Conservation (phyloP, 2,888 invertebrate genomes). For the Drosophila antonietae region DNA sequence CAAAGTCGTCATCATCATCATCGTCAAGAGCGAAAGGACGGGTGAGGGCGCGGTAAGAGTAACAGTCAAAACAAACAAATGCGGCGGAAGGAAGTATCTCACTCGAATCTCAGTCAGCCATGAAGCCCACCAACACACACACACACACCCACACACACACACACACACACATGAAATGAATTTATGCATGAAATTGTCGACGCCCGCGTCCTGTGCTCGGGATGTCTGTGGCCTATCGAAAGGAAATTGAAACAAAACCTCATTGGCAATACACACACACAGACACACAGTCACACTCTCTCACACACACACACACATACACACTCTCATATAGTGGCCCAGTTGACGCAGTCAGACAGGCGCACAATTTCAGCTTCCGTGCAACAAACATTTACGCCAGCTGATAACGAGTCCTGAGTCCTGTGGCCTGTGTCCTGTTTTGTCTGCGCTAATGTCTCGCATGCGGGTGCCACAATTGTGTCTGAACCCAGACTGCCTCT, state of each 20-base stretch:
- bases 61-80: conserved; percentile 63
- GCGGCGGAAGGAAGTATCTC: conserved; percentile 79
- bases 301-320: conserved; percentile 8
- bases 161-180: conserved; percentile 58
- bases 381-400: conserved; percentile 65
- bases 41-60: neutral
- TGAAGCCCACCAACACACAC: conserved; percentile 37
- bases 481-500: neutral
- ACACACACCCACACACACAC: conserved; percentile 4
- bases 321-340: neutral
- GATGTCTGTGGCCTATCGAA: conserved; percentile 79
- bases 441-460: conserved; percentile 52
- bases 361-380: conserved; percentile 67
- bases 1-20: conserved; percentile 75
- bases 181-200: conserved; percentile 81
- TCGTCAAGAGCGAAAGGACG: conserved; percentile 5
- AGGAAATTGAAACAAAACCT: conserved; percentile 82
- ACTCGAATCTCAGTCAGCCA: conserved; percentile 76
- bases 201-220: conserved; percentile 77
- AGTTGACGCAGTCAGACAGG: conserved; percentile 64
- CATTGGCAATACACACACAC: conserved; percentile 69
- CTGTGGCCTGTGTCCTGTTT: conserved; percentile 17
- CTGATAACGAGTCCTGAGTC: conserved; percentile 59
- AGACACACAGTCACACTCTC: conserved; percentile 18
- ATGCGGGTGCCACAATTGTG: conserved; percentile 66